Conservation (phyloP, 2,113 vertebrate species). For the Salvelinus sp. region DNA sequence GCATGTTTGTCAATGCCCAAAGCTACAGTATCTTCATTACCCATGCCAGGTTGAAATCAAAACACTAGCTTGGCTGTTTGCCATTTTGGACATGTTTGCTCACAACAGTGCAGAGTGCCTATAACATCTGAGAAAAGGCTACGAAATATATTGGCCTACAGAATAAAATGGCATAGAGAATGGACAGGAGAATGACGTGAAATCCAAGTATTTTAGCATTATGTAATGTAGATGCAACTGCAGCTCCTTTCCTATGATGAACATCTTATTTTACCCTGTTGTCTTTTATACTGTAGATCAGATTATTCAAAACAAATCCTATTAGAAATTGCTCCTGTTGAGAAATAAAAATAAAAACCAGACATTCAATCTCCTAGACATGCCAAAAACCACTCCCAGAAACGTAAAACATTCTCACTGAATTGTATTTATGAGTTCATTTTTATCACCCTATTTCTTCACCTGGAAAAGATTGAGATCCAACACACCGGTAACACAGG, state of each 20-base stretch:
- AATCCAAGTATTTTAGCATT: no score
- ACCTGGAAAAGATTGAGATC: constrained; percentile 29
- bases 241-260: background rate
- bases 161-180: no score
- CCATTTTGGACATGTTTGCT: constrained; percentile 18
- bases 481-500: constrained; percentile 1
- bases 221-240: background rate
- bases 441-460: constrained; percentile 14
- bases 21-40: constrained; percentile 42
- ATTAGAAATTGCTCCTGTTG: background rate
- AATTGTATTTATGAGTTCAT: background rate
- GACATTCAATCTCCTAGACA: background rate
- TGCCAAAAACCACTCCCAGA: background rate
- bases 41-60: constrained; percentile 35
- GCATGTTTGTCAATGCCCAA: constrained; percentile 11
- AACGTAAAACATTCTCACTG: background rate
- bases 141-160: no score
- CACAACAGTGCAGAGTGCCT: background rate
- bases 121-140: no score
- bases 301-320: no score
- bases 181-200: no score
- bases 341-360: background rate
- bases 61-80: constrained; percentile 40
- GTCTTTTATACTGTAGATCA: no score
- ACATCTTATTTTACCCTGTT: no score